Conservation (phyloP, 2,888 invertebrate species). For the Celastrina argiolus region DNA sequence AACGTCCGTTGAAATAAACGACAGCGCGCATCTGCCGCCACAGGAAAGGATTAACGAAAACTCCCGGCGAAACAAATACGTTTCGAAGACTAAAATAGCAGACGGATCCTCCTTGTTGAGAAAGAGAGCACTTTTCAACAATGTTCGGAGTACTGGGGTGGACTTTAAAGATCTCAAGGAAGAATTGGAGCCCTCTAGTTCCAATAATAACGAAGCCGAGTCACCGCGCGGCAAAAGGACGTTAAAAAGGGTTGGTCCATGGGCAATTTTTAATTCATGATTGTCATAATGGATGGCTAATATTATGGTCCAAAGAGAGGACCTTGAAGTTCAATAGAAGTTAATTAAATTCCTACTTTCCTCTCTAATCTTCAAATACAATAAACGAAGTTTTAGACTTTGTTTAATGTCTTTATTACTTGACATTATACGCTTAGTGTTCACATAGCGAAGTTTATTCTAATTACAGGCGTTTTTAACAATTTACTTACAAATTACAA, state of each 20-base stretch:
- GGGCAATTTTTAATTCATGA: neutral
- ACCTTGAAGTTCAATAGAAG: too few species aligned
- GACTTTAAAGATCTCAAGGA: slow-evolving; percentile 52
- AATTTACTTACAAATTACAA: too few species aligned
- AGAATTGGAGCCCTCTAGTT: slow-evolving; percentile 39
- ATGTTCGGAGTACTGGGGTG: slow-evolving; percentile 45
- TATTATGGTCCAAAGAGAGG: too few species aligned
- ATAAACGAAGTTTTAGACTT: too few species aligned
- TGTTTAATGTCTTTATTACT: too few species aligned
- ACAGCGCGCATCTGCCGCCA: slow-evolving; percentile 50
- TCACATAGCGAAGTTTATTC: too few species aligned
- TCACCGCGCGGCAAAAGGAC: slow-evolving; percentile 45
- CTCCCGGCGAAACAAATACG: slow-evolving; percentile 37
- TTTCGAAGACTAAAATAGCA: slow-evolving; percentile 40
- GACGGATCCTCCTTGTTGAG: slow-evolving; percentile 35
- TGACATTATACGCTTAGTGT: too few species aligned
- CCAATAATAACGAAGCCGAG: slow-evolving; percentile 25
- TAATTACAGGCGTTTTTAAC: too few species aligned
- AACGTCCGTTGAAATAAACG: slow-evolving; percentile 48
- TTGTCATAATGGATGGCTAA: neutral
- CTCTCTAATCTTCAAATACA: too few species aligned
- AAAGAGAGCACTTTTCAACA: slow-evolving; percentile 31
- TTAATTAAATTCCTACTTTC: too few species aligned
- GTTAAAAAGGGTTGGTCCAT: slow-evolving; percentile 59
- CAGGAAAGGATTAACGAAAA: slow-evolving; percentile 51